These are phyloP conservation scores for Resseliella maxima DNA, from an alignment of 2,888 invertebrate genomes.

Conservation along the genomic window DNA sequence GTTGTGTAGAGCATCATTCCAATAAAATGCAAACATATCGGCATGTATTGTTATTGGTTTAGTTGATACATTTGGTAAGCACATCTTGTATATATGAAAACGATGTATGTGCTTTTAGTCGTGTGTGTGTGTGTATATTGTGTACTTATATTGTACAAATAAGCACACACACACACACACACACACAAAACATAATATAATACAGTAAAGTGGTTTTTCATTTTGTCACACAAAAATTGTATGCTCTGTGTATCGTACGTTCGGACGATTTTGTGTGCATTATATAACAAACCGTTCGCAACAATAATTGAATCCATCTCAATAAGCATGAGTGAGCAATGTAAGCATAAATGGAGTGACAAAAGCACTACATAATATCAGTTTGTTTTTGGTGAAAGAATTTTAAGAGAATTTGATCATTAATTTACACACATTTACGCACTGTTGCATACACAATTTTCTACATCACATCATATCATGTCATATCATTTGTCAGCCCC, in stretches of 20 bases:
- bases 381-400: slow-evolving; percentile 48
- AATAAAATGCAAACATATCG: slow-evolving; percentile 53
- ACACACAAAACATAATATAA: too few species aligned
- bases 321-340: slow-evolving; percentile 51
- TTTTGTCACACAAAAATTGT: neutral
- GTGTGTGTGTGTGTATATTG: too few species aligned
- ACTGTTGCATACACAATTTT: slow-evolving; percentile 46
- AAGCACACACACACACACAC: too few species aligned
- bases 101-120: too few species aligned
- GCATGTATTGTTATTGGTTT: slow-evolving; percentile 51
- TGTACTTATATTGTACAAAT: too few species aligned
- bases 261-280: neutral
- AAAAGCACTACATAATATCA: slow-evolving; percentile 39
- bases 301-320: slow-evolving; percentile 47
- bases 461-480: slow-evolving; percentile 42
- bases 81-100: neutral
- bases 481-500: slow-evolving; percentile 16
- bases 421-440: slow-evolving; percentile 46
- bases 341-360: slow-evolving; percentile 45
- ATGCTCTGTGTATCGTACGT: neutral
- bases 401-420: neutral
- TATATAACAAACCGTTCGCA: neutral
- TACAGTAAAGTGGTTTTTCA: neutral
- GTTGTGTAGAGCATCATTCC: slow-evolving; percentile 28
- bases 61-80: slow-evolving; percentile 53